Evolutionary conservation across 2,888 invertebrate species (phyloP).

Genomic region (Lysandra coridon): DNA sequence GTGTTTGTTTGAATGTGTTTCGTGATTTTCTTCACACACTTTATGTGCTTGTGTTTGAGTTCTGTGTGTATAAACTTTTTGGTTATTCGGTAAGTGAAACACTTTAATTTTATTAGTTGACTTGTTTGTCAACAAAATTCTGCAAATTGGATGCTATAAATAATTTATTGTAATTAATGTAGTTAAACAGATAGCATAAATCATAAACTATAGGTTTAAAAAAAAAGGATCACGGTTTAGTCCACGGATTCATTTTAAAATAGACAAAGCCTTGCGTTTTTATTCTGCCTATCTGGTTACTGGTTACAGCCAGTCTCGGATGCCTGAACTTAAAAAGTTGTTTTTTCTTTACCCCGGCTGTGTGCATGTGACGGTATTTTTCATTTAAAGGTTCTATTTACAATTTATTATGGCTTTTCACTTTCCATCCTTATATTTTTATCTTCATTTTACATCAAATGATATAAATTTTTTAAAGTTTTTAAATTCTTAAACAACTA

Average conservation of each 20-base stretch:
- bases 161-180: not conserved
- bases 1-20: constrained; percentile 38
- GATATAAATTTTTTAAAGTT: not conserved
- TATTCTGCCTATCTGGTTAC: constrained; percentile 46
- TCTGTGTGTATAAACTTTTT: constrained; percentile 51
- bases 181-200: not conserved
- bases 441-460: not conserved
- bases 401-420: constrained; percentile 25
- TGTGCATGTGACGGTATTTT: constrained; percentile 29
- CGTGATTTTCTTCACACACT: constrained; percentile 45
- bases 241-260: constrained; percentile 44
- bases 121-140: not conserved
- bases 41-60: constrained; percentile 50
- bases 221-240: constrained; percentile 26
- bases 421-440: not conserved
- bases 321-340: constrained; percentile 45
- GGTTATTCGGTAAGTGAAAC: constrained; percentile 50
- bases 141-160: not conserved
- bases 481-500: not conserved
- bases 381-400: constrained; percentile 30
- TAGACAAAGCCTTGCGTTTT: constrained; percentile 45
- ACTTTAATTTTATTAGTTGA: not conserved
- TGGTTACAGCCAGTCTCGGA: constrained; percentile 44
- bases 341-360: constrained; percentile 45
- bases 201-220: constrained; percentile 25